Evolutionary conservation across 2,797 vertebrate species (phyloP).

Genomic region (Anguilla anguilla): DNA sequence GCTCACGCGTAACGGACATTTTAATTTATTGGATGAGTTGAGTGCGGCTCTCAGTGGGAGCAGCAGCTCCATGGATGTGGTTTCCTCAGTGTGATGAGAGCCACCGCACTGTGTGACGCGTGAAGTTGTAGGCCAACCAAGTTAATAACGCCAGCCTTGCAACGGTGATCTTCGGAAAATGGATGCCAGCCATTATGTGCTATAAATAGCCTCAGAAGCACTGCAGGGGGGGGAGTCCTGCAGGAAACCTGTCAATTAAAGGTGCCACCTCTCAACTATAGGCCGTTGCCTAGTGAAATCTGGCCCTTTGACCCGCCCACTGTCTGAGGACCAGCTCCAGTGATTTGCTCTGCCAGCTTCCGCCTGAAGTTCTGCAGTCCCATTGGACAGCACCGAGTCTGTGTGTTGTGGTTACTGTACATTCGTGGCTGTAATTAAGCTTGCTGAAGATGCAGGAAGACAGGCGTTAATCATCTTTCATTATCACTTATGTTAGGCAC

Average conservation of each 20-base stretch:
- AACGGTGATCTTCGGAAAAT: constrained; percentile 36
- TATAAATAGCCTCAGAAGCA: constrained; percentile 35
- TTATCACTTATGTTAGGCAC: not conserved
- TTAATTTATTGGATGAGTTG: not conserved
- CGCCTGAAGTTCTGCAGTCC: not conserved
- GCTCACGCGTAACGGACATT: not conserved
- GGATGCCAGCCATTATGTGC: constrained; percentile 38
- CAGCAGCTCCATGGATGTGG: not conserved
- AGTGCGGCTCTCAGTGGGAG: not conserved
- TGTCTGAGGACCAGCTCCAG: not conserved
- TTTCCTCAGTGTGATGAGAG: constrained; percentile 20
- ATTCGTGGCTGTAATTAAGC: not conserved
- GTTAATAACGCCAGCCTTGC: constrained; percentile 38
- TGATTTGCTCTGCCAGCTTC: not conserved
- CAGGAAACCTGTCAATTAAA: constrained; percentile 30
- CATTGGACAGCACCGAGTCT: not conserved
- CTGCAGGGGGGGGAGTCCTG: constrained; percentile 23
- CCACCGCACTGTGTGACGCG: constrained; percentile 39
- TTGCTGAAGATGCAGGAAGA: not conserved
- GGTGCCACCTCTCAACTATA: not conserved
- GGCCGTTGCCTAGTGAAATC: not conserved
- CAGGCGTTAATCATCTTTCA: not conserved
- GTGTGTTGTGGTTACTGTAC: not conserved
- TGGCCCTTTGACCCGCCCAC: not conserved
- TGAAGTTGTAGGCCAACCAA: constrained; percentile 28